Percentiles rank a stretch among this genome's conserved stretches.
Conservation (phyloP, 2,888 invertebrate species). For the Plebejus argus region DNA sequence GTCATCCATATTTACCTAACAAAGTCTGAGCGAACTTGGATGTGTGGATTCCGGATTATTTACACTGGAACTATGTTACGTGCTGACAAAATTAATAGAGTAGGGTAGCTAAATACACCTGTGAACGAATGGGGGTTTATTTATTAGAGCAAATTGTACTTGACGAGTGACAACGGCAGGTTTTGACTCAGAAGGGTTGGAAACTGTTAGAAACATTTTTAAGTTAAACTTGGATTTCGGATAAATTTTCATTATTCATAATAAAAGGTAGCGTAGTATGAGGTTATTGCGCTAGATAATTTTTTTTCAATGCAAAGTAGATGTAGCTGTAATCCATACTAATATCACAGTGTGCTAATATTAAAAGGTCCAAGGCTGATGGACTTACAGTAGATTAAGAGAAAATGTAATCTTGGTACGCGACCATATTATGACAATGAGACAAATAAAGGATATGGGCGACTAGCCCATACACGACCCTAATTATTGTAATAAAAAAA, state of each 20-base stretch:
- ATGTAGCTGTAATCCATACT: no score
- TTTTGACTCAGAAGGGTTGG: not conserved
- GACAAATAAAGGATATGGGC: no score
- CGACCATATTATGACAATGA: no score
- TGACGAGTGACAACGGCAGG: not conserved
- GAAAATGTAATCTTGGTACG: no score
- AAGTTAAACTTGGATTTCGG: not conserved
- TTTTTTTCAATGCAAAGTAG: not conserved
- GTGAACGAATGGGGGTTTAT: not conserved
- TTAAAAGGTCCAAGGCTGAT: no score
- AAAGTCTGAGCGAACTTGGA: conserved; percentile 39
- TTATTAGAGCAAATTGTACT: not conserved
- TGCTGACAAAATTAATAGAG: not conserved
- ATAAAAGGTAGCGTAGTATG: no score
- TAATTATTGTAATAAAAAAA: no score
- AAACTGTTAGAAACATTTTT: not conserved
- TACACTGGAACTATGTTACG: not conserved
- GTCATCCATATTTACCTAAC: conserved; percentile 60
- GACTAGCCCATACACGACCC: no score
- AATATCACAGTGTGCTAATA: no score
- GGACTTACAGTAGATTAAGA: no score
- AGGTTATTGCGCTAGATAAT: not conserved
- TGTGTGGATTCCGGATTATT: conserved; percentile 21
- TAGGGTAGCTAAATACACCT: not conserved
- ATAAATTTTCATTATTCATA: not conserved